A percentile compares a stretch with the other conserved stretches of the same genome.
Conservation (phyloP, 2,888 invertebrate species). For the Glyphotaelius pellucidus region DNA sequence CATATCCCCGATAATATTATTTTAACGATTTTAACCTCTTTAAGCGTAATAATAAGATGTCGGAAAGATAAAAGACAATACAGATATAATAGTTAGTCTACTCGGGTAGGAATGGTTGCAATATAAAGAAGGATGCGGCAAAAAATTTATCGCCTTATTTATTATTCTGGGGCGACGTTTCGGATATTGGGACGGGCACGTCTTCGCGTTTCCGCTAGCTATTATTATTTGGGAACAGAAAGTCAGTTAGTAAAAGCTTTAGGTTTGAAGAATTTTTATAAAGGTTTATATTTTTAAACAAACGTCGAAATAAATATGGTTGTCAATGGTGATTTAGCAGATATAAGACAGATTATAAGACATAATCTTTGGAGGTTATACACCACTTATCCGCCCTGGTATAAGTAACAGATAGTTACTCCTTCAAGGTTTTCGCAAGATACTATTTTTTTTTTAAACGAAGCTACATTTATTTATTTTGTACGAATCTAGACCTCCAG, state of each 20-base stretch:
- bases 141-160: not conserved
- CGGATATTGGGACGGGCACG: slow-evolving; percentile 11
- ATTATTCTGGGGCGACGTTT: slow-evolving; percentile 17
- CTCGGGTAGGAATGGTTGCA: not conserved
- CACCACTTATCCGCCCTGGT: too few relatives aligned
- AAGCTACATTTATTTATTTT: too few relatives aligned
- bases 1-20: not conserved
- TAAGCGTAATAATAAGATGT: not conserved
- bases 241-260: not conserved
- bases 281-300: not conserved
- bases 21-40: not conserved
- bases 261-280: not conserved
- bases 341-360: too few relatives aligned
- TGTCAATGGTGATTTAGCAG: too few relatives aligned
- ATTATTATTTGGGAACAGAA: not conserved
- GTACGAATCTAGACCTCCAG: too few relatives aligned
- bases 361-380: too few relatives aligned
- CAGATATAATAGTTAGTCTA: not conserved
- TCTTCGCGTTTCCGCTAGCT: slow-evolving; percentile 6
- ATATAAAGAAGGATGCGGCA: not conserved
- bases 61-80: not conserved
- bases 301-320: not conserved
- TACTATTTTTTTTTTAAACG: too few relatives aligned
- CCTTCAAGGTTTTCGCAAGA: too few relatives aligned
- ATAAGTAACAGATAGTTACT: too few relatives aligned